A percentile compares a stretch with the other conserved stretches of the same genome.
These are phyloP conservation scores for Parapsyche elsis DNA, from an alignment of 1,140 invertebrate genomes.

Conservation along the genomic window DNA sequence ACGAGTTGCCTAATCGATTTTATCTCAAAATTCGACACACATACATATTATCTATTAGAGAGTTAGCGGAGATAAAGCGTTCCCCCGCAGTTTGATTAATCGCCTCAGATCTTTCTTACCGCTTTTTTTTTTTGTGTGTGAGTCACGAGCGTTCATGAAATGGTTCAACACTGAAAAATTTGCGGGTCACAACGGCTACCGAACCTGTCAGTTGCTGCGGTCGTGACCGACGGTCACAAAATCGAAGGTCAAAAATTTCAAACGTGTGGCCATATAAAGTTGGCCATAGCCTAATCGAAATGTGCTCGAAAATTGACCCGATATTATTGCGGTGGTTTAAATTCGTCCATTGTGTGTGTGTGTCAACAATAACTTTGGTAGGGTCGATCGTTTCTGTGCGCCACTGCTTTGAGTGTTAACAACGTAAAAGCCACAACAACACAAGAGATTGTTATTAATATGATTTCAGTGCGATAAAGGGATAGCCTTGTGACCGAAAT, in stretches of 20 bases:
- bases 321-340: no score
- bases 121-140: not conserved
- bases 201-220: not conserved
- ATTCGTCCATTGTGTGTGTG: no score
- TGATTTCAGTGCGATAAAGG: no score
- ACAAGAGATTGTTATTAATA: no score
- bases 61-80: slow-evolving; percentile 8
- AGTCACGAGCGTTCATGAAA: slow-evolving; percentile 49
- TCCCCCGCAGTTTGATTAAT: slow-evolving; percentile 21
- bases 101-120: not conserved
- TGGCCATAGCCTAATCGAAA: no score
- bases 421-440: no score
- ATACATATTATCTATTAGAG: not conserved
- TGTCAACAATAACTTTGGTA: no score
- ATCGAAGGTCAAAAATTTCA: slow-evolving; percentile 29
- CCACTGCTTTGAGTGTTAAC: no score
- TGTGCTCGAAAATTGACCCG: no score
- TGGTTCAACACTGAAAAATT: slow-evolving; percentile 34
- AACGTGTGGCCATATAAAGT: not conserved
- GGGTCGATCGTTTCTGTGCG: no score
- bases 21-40: not conserved
- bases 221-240: slow-evolving; percentile 33
- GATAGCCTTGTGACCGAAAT: no score
- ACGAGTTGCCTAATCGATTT: not conserved
- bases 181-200: slow-evolving; percentile 37